Conservation (phyloP, 2,113 vertebrate species). For the Pungitius pungitius region DNA sequence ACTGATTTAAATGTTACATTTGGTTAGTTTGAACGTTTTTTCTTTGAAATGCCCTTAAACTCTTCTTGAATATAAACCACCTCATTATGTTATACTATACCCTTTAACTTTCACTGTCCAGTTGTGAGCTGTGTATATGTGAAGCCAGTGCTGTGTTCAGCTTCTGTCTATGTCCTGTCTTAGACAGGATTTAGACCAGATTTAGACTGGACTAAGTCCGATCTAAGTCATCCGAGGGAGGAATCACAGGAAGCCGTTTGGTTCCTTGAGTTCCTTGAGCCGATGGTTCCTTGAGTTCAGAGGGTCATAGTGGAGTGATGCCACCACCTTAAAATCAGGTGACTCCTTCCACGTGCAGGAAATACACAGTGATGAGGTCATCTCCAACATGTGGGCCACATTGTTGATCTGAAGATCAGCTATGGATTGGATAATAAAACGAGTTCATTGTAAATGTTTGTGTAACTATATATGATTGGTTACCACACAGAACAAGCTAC, state of each 20-base stretch:
- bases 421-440: neutral
- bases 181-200: no score
- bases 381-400: neutral
- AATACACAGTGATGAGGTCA: neutral
- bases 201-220: neutral
- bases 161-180: neutral
- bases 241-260: neutral
- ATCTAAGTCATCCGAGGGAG: conserved; percentile 7
- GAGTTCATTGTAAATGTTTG: neutral
- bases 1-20: no score
- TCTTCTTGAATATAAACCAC: neutral
- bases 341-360: neutral
- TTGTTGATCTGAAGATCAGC: neutral
- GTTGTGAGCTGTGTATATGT: neutral
- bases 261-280: neutral
- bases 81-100: neutral
- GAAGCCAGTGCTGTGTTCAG: neutral
- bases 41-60: neutral
- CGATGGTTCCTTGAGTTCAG: neutral
- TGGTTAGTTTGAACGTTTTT: neutral
- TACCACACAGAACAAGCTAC: neutral
- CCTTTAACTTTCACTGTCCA: neutral
- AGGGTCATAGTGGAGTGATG: neutral
- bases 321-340: conserved; percentile 8
- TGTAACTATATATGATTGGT: neutral